phyloP scores from a whole-genome alignment of 1,140 invertebrate genomes.

The Hypsibius dujardini region DNA sequence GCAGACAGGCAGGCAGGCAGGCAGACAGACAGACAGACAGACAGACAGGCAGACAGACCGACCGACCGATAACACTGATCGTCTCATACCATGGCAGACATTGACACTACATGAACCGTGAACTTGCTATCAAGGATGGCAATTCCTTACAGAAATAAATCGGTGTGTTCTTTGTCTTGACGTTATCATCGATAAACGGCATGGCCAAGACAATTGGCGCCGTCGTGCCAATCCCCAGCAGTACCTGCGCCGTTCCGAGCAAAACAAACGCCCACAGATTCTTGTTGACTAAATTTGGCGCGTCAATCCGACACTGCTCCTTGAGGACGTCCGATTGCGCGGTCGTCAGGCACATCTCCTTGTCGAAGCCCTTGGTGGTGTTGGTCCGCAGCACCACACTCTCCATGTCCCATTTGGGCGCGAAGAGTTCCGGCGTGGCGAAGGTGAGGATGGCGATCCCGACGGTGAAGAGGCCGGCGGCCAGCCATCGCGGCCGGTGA shows the following conservation, averaged over 20 bases:
- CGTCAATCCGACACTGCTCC: background rate
- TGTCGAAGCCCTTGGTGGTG: background rate
- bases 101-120: too few relatives aligned
- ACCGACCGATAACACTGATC: too few relatives aligned
- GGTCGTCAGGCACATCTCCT: constrained; percentile 5
- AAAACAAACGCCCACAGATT: constrained; percentile 2
- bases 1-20: too few relatives aligned
- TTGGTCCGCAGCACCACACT: background rate
- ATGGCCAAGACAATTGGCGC: constrained; percentile 8
- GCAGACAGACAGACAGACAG: too few relatives aligned
- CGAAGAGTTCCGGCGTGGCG: constrained; percentile 1
- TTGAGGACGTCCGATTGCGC: background rate
- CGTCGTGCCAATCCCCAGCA: constrained; percentile 7
- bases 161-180: constrained; percentile 12
- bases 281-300: background rate
- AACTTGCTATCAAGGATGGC: too few relatives aligned
- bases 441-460: constrained; percentile 5
- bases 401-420: background rate
- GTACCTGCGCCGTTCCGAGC: background rate
- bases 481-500: background rate
- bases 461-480: background rate
- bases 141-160: background rate
- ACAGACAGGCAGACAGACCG: too few relatives aligned
- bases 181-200: constrained; percentile 15
- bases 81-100: too few relatives aligned